Conservation (phyloP, 2,113 vertebrate genomes). For the Melanerpes formicivorus region DNA sequence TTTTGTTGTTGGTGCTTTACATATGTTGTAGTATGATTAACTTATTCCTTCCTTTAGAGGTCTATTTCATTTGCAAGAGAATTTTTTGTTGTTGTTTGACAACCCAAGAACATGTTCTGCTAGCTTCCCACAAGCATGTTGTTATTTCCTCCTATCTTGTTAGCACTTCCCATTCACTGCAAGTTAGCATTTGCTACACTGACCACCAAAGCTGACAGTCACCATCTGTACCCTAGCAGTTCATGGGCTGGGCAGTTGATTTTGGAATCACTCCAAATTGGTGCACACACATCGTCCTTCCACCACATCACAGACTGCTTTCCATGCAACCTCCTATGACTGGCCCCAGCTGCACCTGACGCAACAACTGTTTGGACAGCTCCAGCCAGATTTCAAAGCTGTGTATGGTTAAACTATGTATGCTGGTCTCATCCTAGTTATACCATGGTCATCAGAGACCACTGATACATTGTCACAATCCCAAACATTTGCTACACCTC, state of each 20-base stretch:
- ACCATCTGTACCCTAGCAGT: slow-evolving; percentile 36
- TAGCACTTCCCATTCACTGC: not conserved
- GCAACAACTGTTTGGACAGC: slow-evolving; percentile 81
- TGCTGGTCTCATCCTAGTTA: slow-evolving; percentile 56
- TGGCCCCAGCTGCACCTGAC: slow-evolving; percentile 81
- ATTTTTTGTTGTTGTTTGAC: not conserved
- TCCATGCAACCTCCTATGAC: slow-evolving; percentile 58
- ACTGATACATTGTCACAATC: slow-evolving; percentile 55
- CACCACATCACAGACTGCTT: slow-evolving; percentile 73
- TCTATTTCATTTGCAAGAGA: not conserved
- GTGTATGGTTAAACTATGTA: slow-evolving; percentile 66
- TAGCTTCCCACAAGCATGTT: not conserved
- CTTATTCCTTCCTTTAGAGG: not conserved
- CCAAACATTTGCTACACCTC: slow-evolving; percentile 69
- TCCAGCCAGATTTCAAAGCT: slow-evolving; percentile 82
- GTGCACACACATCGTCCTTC: slow-evolving; percentile 51
- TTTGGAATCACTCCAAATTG: slow-evolving; percentile 62
- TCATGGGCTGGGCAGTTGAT: slow-evolving; percentile 39
- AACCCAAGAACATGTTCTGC: not conserved
- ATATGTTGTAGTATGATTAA: not conserved
- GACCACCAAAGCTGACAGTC: slow-evolving; percentile 52
- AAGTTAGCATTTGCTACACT: not conserved
- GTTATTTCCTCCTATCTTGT: slow-evolving; percentile 42
- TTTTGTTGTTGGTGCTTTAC: not conserved
- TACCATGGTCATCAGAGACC: slow-evolving; percentile 75